These are phyloP conservation scores for Xylota sylvarum DNA, from an alignment of 2,888 invertebrate genomes.

Conservation along the genomic window DNA sequence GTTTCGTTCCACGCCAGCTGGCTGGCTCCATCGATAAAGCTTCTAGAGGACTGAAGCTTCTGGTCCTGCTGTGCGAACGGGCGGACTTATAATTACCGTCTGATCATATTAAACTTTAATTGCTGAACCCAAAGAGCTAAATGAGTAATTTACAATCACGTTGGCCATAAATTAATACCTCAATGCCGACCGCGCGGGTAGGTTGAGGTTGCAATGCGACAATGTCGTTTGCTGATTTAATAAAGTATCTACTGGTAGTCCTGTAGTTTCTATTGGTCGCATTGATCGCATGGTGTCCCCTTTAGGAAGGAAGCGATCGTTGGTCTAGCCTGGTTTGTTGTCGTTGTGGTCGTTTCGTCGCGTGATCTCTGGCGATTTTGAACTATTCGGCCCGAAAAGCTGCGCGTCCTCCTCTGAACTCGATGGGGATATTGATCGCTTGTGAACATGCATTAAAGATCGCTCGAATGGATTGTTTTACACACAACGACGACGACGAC, in stretches of 20 bases:
- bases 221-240: slow-evolving; percentile 69
- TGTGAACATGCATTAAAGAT: slow-evolving; percentile 76
- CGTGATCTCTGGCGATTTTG: slow-evolving; percentile 72
- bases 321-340: slow-evolving; percentile 30
- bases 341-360: no score
- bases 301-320: slow-evolving; percentile 25
- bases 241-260: slow-evolving; percentile 37
- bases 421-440: slow-evolving; percentile 68
- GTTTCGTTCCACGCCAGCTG: slow-evolving; percentile 30
- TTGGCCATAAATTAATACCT: slow-evolving; percentile 71
- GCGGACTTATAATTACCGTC: slow-evolving; percentile 70
- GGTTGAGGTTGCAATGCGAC: slow-evolving; percentile 42
- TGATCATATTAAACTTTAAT: slow-evolving; percentile 75
- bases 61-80: slow-evolving; percentile 50
- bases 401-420: slow-evolving; percentile 47
- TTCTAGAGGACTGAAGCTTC: slow-evolving; percentile 25
- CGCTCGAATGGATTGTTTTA: slow-evolving; percentile 76
- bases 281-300: slow-evolving; percentile 36
- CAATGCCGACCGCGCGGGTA: slow-evolving; percentile 12
- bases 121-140: slow-evolving; percentile 67
- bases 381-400: slow-evolving; percentile 63
- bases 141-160: slow-evolving; percentile 75
- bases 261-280: slow-evolving; percentile 46
- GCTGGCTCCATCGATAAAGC: slow-evolving; percentile 9
- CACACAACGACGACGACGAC: slow-evolving; percentile 21